Evolutionary conservation across 2,797 vertebrate species (phyloP).

Genomic region (Thamnophis elegans): DNA sequence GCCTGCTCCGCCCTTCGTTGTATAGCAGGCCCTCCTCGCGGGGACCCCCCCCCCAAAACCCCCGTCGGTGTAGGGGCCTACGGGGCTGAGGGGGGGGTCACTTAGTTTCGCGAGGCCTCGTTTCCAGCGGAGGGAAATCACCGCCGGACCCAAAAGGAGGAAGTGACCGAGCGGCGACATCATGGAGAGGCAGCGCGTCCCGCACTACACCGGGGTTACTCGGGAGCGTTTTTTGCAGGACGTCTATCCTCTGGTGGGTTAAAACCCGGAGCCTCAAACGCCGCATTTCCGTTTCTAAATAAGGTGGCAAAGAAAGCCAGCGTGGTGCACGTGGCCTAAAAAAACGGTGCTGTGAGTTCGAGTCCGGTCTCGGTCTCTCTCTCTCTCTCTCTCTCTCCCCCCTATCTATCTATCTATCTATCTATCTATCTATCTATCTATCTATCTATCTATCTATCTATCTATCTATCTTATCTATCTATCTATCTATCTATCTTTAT

Average conservation of each 20-base stretch:
- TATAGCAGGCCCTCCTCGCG: background rate
- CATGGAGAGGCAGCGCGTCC: background rate
- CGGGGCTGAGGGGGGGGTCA: rapidly evolving
- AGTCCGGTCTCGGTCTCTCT: background rate
- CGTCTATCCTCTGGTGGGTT: slow-evolving; percentile 82
- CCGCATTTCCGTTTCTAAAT: background rate
- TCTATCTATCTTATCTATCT: no score
- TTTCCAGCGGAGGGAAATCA: background rate
- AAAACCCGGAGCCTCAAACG: background rate
- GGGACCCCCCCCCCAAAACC: rapidly evolving
- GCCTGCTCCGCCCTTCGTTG: background rate
- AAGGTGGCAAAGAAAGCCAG: background rate
- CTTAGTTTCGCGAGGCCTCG: background rate
- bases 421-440: no score
- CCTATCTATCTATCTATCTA: no score
- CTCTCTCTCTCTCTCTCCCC: no score
- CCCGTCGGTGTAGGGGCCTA: background rate
- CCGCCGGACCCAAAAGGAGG: background rate
- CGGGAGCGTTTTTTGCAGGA: slow-evolving; percentile 76
- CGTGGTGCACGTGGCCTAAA: background rate
- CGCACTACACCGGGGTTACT: slow-evolving; percentile 57
- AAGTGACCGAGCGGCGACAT: background rate
- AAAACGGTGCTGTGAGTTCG: background rate
- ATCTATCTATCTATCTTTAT: no score
- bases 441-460: no score